Evolutionary conservation across 2,113 vertebrate species (phyloP), one percentile per base, ranked within the genome.

Genomic region (Microcebus ravelobensis): DNA sequence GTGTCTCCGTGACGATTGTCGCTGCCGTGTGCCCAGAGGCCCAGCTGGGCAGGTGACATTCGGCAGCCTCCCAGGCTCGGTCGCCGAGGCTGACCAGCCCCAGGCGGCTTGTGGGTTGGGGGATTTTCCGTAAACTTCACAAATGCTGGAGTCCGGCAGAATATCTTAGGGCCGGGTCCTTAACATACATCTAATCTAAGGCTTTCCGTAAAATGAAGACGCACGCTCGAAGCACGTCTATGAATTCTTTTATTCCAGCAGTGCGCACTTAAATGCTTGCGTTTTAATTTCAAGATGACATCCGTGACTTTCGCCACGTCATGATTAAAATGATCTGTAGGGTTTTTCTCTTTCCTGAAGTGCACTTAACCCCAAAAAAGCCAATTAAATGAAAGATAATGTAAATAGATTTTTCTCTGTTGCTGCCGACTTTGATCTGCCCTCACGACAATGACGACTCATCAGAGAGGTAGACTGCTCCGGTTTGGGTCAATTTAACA

Each of bases 31-130:
- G 42, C 42, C 70, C n/a, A 34, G 55, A 61, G 4, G 1, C 59
- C 23, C 21, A 4, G 17, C 63, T 9, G 23, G 39, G 31, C 50
- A 5, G 14, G 1, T 21, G 71, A 21, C 83, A 6, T 23, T 1
- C 8, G 0, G 34, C 31, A 0, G 5, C 31, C 4, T 42, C 31
- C 48, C 70, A 25, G 0, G 0, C 55, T 12, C 10, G 3, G 17
- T 10, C 2, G 0, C 42, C 10, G 3, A 55, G 34, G 59, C 31
- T 27, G 8, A 0, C 55, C n/a, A 4, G 52, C 2, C 11, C n/a
- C 80, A 34, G 31, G 7, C 34, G n/a, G 55, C 45, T 18, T 36
- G 52, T 6, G 42, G 39, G 55, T 4, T 15, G 31, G 90, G n/a
- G 48, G 59, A 42, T 52, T 82, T 63, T 55, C 82, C 36, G 21